phyloP scores from a whole-genome alignment of 2,888 invertebrate genomes.

The Pachydiplax longipennis region DNA sequence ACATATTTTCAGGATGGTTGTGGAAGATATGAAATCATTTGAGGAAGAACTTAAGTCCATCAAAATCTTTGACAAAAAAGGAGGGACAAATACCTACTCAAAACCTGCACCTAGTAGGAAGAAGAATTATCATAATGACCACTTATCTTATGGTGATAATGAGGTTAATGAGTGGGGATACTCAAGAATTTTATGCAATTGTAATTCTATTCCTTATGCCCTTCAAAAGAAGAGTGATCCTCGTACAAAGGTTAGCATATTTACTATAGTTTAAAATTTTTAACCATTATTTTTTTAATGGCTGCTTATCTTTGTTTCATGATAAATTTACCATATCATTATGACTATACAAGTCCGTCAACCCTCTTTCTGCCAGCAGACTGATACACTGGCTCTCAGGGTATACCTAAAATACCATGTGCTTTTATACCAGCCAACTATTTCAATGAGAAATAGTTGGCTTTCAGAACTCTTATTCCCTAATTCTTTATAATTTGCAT shows the following conservation, averaged over 20 bases:
- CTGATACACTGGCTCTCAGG: no score
- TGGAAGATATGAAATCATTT: constrained; percentile 35
- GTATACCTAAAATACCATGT: no score
- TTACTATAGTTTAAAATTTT: background rate
- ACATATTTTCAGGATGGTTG: constrained; percentile 3
- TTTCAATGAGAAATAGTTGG: no score
- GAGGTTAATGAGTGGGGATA: constrained; percentile 49
- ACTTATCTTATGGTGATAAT: constrained; percentile 7
- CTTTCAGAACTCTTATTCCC: no score
- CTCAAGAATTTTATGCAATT: constrained; percentile 51
- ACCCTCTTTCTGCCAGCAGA: no score
- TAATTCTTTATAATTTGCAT: no score
- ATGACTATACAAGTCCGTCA: no score
- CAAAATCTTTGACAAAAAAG: constrained; percentile 28
- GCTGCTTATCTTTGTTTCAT: background rate
- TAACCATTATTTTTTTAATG: no score
- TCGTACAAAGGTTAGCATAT: constrained; percentile 50
- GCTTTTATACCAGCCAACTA: no score
- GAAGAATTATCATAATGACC: constrained; percentile 47
- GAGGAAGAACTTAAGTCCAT: constrained; percentile 39
- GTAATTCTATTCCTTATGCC: constrained; percentile 54
- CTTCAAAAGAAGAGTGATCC: constrained; percentile 53
- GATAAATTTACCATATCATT: no score
- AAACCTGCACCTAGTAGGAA: background rate
- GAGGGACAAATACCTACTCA: background rate